These are phyloP conservation scores for Sylvilagus floridanus DNA, from an alignment of 2,797 vertebrate genomes.

Conservation along the genomic window DNA sequence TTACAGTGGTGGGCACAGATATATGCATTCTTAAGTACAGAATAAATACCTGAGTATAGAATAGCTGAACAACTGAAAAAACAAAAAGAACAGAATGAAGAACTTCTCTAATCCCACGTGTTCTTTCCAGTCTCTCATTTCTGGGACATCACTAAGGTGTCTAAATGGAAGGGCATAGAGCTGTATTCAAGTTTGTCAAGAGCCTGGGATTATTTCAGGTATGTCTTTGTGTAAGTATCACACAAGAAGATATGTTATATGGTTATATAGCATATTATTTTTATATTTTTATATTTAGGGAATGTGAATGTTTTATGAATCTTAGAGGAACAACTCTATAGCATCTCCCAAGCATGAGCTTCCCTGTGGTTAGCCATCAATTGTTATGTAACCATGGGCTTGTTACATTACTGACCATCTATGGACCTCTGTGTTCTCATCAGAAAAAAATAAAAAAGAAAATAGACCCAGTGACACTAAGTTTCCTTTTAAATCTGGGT, in stretches of 20 bases:
- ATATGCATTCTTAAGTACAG: neutral
- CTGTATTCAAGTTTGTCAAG: neutral
- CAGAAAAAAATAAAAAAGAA: neutral
- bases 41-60: neutral
- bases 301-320: neutral
- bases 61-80: neutral
- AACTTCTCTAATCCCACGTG: neutral
- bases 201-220: neutral
- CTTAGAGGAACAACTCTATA: neutral
- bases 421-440: neutral
- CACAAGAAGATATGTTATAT: neutral
- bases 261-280: neutral
- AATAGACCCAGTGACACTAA: accelerated
- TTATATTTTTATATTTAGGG: conserved; percentile 16
- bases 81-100: neutral
- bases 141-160: neutral
- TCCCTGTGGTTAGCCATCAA: neutral
- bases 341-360: neutral
- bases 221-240: neutral
- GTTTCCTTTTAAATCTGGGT: neutral
- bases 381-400: neutral
- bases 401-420: neutral
- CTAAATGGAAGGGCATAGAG: neutral
- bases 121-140: neutral
- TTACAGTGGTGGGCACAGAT: neutral